These are phyloP conservation scores for Sthenelais limicola DNA, from an alignment of 2,888 invertebrate genomes.

Conservation along the genomic window DNA sequence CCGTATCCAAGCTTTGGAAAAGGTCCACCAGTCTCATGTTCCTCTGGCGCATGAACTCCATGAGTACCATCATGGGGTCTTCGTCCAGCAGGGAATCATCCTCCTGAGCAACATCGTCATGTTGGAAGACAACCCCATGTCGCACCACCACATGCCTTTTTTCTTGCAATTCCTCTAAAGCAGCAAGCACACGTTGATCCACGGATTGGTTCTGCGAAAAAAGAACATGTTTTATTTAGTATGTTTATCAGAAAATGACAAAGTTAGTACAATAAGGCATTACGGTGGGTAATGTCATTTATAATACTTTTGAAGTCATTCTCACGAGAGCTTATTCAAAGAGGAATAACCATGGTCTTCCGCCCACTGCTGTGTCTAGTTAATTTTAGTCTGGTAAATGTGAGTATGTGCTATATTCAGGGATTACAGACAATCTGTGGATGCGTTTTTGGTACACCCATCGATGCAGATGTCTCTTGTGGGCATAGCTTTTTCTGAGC, in stretches of 20 bases:
- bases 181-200: slow-evolving; percentile 21
- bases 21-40: slow-evolving; percentile 65
- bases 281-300: no score
- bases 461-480: no score
- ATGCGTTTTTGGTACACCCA: no score
- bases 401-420: no score
- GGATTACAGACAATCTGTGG: no score
- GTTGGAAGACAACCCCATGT: slow-evolving; percentile 38
- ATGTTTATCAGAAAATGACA: background rate
- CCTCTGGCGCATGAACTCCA: slow-evolving; percentile 65
- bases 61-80: slow-evolving; percentile 51
- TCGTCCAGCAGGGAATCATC: slow-evolving; percentile 20
- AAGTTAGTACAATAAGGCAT: background rate
- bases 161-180: slow-evolving; percentile 20
- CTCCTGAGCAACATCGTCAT: slow-evolving; percentile 15
- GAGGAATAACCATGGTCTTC: no score
- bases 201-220: slow-evolving; percentile 23
- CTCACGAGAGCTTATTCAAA: no score
- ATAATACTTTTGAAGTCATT: no score
- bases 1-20: slow-evolving; percentile 61
- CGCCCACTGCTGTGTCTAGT: no score
- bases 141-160: background rate
- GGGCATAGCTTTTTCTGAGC: no score
- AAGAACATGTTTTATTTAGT: background rate
- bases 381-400: no score